phyloP scores from a whole-genome alignment of 2,797 vertebrate genomes.

The Poeciliopsis gracilis region DNA sequence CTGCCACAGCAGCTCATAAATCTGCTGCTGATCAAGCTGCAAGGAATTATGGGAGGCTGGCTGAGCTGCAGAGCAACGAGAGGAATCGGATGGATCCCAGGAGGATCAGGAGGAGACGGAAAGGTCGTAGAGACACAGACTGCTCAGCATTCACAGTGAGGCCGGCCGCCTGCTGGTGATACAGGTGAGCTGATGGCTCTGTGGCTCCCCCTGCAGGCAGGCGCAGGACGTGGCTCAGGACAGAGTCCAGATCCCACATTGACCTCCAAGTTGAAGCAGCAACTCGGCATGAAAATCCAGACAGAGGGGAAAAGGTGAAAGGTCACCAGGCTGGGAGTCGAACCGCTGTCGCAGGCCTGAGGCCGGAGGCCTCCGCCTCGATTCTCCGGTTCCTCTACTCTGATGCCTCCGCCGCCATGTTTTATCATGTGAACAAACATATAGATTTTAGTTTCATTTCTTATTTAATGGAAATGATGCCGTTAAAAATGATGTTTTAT shows the following conservation, averaged over 20 bases:
- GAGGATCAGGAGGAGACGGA: not conserved
- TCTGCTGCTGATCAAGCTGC: slow-evolving; percentile 6
- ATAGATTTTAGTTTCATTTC: no score
- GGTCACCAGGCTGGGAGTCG: no score
- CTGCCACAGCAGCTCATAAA: slow-evolving; percentile 33
- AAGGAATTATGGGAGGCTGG: not conserved
- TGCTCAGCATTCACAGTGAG: not conserved
- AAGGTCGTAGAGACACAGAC: not conserved
- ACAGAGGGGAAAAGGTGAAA: no score
- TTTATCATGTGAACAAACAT: no score
- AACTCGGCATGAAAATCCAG: not conserved
- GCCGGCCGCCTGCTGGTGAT: not conserved
- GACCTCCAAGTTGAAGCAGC: not conserved
- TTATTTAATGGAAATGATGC: no score
- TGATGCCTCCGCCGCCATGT: no score
- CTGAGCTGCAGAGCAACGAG: not conserved
- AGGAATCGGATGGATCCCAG: not conserved
- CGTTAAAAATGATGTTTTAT: no score
- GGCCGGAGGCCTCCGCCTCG: no score
- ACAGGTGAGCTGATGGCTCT: not conserved
- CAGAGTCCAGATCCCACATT: not conserved
- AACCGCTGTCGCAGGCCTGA: no score
- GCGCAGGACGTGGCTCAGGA: not conserved
- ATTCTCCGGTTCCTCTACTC: no score
- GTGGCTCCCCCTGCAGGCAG: not conserved